phyloP scores from a whole-genome alignment of 2,888 invertebrate genomes.

The Osedax frankpressi region DNA sequence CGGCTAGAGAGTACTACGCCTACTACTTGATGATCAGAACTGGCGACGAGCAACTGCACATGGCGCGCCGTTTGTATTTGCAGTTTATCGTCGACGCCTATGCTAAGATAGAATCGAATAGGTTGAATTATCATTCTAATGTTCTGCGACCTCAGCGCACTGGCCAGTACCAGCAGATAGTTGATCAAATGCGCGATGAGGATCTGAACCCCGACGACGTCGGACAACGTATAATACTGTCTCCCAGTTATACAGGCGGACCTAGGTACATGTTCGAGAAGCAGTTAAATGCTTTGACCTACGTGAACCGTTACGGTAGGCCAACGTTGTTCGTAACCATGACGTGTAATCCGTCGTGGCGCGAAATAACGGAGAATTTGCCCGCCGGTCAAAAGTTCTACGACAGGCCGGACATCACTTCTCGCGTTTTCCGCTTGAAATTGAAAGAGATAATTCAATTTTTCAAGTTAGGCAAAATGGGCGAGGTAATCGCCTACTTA shows the following conservation, averaged over 20 bases:
- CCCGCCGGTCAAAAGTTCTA: neutral
- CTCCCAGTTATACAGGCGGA: neutral
- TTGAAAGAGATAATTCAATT: too few species aligned
- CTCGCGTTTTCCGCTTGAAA: neutral
- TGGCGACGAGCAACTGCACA: neutral
- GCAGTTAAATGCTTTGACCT: neutral
- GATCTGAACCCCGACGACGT: neutral
- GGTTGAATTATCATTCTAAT: neutral
- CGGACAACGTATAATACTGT: neutral
- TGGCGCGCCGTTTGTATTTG: neutral
- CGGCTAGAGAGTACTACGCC: too few species aligned
- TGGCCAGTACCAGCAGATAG: neutral
- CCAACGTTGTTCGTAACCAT: neutral
- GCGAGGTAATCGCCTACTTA: too few species aligned
- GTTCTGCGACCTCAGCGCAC: neutral
- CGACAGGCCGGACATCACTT: neutral
- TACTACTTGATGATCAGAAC: neutral
- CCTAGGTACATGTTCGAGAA: neutral
- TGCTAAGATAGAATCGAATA: neutral
- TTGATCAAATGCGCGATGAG: neutral
- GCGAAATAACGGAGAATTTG: neutral
- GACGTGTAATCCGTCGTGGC: neutral
- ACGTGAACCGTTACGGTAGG: neutral
- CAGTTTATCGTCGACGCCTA: neutral
- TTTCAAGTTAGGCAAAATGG: too few species aligned